phyloP scores from a whole-genome alignment of 1,140 invertebrate species.

The Brachionus rotundiformis region DNA sequence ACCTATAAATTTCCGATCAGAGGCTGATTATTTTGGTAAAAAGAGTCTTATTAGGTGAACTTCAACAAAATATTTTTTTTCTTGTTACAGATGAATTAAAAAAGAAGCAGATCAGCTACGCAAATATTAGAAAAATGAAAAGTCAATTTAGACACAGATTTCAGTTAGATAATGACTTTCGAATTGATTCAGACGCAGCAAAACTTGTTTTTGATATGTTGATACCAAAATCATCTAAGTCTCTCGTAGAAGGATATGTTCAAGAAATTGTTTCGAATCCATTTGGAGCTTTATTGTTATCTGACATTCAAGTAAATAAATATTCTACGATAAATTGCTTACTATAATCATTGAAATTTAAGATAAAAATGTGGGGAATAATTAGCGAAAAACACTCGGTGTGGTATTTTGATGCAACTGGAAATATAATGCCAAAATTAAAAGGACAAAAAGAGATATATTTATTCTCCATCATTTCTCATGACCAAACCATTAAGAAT shows the following conservation, averaged over 20 bases:
- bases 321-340: too few relatives aligned
- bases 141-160: background rate
- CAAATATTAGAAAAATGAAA: background rate
- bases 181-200: too few relatives aligned
- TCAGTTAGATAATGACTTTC: too few relatives aligned
- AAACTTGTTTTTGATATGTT: too few relatives aligned
- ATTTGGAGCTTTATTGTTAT: background rate
- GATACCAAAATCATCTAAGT: background rate
- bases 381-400: background rate
- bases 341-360: background rate
- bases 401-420: background rate
- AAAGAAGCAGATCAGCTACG: background rate
- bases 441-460: too few relatives aligned
- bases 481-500: too few relatives aligned
- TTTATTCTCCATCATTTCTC: too few relatives aligned
- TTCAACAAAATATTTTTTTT: too few relatives aligned
- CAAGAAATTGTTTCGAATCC: background rate
- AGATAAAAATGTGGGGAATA: background rate
- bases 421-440: background rate
- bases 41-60: too few relatives aligned
- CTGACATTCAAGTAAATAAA: background rate
- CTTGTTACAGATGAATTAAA: too few relatives aligned
- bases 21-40: too few relatives aligned
- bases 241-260: background rate
- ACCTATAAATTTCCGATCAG: background rate